phyloP scores from a whole-genome alignment of 1,140 invertebrate species.

The Cotesia typhae region DNA sequence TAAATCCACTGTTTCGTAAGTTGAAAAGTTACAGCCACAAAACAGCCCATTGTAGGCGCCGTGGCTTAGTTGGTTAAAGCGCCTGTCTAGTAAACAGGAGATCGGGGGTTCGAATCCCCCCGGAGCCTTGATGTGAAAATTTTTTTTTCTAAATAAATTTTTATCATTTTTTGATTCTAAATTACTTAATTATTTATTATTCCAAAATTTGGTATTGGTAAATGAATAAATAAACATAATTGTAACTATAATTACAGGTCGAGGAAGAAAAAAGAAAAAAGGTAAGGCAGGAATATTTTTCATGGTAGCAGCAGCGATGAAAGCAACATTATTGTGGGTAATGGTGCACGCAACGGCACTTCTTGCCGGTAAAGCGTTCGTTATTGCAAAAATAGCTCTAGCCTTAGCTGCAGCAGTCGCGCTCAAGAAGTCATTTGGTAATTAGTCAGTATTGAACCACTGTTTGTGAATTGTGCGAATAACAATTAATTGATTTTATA shows the following conservation, averaged over 20 bases:
- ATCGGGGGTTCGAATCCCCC: slow-evolving; percentile 73
- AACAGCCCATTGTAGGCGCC: slow-evolving; percentile 57
- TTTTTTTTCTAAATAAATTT: neutral
- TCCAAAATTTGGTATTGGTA: no score
- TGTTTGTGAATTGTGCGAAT: neutral
- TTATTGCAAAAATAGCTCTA: slow-evolving; percentile 79
- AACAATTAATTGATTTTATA: neutral
- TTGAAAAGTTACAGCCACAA: no score
- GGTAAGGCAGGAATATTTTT: slow-evolving; percentile 70
- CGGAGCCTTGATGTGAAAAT: slow-evolving; percentile 58
- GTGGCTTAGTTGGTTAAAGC: slow-evolving; percentile 76
- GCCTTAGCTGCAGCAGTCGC: slow-evolving; percentile 78
- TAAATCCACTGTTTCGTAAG: no score
- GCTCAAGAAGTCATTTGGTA: slow-evolving; percentile 76
- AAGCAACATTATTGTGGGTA: slow-evolving; percentile 76
- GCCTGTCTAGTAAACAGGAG: slow-evolving; percentile 76
- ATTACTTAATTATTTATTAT: no score
- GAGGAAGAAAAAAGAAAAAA: slow-evolving; percentile 65
- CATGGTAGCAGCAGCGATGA: slow-evolving; percentile 72
- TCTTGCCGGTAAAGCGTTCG: slow-evolving; percentile 76
- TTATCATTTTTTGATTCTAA: neutral
- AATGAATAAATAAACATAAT: neutral
- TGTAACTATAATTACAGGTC: slow-evolving; percentile 42
- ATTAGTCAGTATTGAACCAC: slow-evolving; percentile 15
- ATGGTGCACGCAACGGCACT: slow-evolving; percentile 78